Conservation (phyloP, 2,888 invertebrate species). For the Mythimna pallens region DNA sequence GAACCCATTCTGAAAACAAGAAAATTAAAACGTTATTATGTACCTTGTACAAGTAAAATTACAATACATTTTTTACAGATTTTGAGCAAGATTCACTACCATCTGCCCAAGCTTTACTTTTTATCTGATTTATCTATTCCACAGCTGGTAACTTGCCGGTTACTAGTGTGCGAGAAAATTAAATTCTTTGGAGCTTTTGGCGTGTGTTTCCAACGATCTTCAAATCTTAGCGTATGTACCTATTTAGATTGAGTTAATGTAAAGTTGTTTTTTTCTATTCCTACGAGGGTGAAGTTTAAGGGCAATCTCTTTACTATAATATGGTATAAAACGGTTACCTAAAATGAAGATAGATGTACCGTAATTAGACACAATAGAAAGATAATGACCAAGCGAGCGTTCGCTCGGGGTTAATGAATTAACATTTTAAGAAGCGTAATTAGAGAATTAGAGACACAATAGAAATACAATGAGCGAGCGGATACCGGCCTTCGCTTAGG, state of each 20-base stretch:
- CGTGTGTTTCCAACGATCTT: not conserved
- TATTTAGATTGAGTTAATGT: not conserved
- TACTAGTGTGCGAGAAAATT: too few species aligned
- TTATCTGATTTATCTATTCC: too few species aligned
- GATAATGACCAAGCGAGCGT: too few species aligned
- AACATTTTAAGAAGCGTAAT: too few species aligned
- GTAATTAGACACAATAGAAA: too few species aligned
- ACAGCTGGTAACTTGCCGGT: too few species aligned
- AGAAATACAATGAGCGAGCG: too few species aligned
- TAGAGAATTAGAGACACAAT: too few species aligned
- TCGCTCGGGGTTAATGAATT: too few species aligned
- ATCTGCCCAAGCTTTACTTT: not conserved
- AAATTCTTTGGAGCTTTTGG: not conserved
- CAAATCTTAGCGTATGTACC: too few species aligned
- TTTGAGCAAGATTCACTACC: not conserved
- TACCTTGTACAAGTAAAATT: not conserved
- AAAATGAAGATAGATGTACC: not conserved
- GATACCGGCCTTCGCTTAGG: too few species aligned
- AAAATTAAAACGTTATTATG: not conserved
- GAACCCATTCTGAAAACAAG: conserved; percentile 95
- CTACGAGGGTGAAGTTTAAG: not conserved
- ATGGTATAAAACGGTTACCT: not conserved
- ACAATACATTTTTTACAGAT: not conserved
- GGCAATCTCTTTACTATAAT: not conserved
- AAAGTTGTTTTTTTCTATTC: not conserved